Evolutionary conservation across 2,888 invertebrate genomes (phyloP), one percentile per base, ranked within the genome.

Genomic region (Machimus rusticus): DNA sequence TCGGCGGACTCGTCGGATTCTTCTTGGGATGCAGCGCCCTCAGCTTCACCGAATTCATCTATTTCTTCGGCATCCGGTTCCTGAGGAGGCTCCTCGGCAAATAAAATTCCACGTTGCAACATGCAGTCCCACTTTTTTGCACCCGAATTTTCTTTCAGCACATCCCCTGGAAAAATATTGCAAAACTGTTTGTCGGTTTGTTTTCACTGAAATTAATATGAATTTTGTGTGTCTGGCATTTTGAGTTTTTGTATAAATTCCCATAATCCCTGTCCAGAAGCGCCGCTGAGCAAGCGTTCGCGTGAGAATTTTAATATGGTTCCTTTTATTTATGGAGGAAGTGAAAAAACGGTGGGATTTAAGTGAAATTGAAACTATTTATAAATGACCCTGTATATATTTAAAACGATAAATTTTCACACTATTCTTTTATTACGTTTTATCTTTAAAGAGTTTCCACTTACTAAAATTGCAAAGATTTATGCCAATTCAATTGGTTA

Each of bases 1-100:
- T 96, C 2, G 96, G 96, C 23, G 96, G 96, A 37, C 95, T 96
- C 93, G 96, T 96, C 0, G 96, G 96, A 0, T 93, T 97, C 79
- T 96, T 96, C 91, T 93, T 96, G 23, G 97, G 96, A 74, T 96
- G 96, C 92, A 96, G 96, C 89, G 95, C 96, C 0, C 93, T 97
- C 34, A 96, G 96, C 89, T 95, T 96, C 90, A 95, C 95, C 90
- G 97, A 97, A 92, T 94, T 97, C 14, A 90, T 96, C 3, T 96
- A 96, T 90, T 96, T 95, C 90, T 94, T 95, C 84, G 95, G 95
- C 0, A 90, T 90, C 19, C 90, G 91, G 0, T 89, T 91, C 51
- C 89, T 92, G 9, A 90, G 90, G 6, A 90, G 91, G 81, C 90
- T 91, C 77, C 90, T 91, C 74, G 19, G 14, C 9, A 16, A 77